Evolutionary conservation across 2,797 vertebrate genomes (phyloP).

Genomic region (Sorex maritimensis): DNA sequence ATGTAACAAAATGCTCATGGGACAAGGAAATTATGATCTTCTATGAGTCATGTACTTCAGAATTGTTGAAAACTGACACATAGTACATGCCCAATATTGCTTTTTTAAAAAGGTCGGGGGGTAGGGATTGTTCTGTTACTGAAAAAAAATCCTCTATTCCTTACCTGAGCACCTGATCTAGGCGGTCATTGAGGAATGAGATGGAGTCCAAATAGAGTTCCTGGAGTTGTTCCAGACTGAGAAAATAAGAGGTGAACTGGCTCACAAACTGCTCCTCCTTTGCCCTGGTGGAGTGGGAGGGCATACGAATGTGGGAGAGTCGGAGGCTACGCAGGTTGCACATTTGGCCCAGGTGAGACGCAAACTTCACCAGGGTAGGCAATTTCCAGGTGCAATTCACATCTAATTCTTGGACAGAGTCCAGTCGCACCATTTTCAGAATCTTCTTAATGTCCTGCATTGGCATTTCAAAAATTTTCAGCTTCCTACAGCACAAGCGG

Average conservation of each 20-base stretch:
- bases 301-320: not conserved
- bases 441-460: not conserved
- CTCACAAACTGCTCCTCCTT: not conserved
- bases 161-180: constrained; percentile 74
- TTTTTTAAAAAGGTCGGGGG: not conserved
- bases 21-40: rapidly evolving
- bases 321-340: constrained; percentile 34
- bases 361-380: constrained; percentile 24
- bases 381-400: constrained; percentile 68
- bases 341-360: constrained; percentile 44
- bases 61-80: not conserved
- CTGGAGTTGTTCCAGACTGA: constrained; percentile 51
- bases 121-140: not conserved
- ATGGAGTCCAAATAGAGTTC: constrained; percentile 51
- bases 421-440: constrained; percentile 48
- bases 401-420: constrained; percentile 55
- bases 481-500: constrained; percentile 55
- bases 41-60: not conserved
- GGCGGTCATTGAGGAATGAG: constrained; percentile 50
- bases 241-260: constrained; percentile 57
- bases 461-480: not conserved
- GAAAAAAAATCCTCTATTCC: not conserved
- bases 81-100: not conserved
- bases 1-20: not conserved
- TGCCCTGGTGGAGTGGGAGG: rapidly evolving